Percentiles rank a stretch among this genome's conserved stretches.
phyloP scores from a whole-genome alignment of 1,140 invertebrate species.

The Ips typographus region DNA sequence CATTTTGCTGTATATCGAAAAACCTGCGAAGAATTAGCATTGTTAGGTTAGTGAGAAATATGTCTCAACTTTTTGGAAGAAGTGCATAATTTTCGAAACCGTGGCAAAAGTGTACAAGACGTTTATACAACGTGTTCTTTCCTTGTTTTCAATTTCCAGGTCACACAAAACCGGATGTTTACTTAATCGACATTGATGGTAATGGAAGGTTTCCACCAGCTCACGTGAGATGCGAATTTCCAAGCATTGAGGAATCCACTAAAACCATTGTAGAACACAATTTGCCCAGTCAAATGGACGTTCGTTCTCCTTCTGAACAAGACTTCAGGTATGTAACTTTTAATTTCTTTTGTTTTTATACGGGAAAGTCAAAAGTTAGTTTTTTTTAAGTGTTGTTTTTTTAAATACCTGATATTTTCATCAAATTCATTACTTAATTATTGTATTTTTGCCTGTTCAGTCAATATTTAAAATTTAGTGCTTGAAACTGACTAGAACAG shows the following conservation, averaged over 20 bases:
- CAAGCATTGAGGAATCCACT: constrained; percentile 79
- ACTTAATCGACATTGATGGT: constrained; percentile 89
- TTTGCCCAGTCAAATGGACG: constrained; percentile 84
- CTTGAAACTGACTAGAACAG: too few relatives aligned
- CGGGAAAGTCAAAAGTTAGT: background rate
- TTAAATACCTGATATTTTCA: too few relatives aligned
- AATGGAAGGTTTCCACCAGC: constrained; percentile 88
- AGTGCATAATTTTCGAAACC: background rate
- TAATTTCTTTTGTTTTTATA: background rate
- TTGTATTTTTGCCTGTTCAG: too few relatives aligned
- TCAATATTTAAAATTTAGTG: too few relatives aligned
- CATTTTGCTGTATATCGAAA: constrained; percentile 88
- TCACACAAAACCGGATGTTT: constrained; percentile 85
- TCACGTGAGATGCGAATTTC: constrained; percentile 88
- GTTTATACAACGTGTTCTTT: background rate
- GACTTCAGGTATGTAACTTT: constrained; percentile 60
- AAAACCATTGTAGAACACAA: constrained; percentile 93
- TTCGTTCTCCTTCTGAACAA: constrained; percentile 69
- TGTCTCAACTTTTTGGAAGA: background rate
- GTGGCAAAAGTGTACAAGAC: background rate
- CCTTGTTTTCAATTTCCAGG: constrained; percentile 48
- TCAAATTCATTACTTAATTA: too few relatives aligned
- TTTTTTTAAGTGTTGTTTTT: too few relatives aligned
- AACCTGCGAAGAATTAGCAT: constrained; percentile 88
- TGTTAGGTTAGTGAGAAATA: constrained; percentile 59